Percentiles rank a stretch among this genome's conserved stretches.
Conservation (phyloP, 2,888 invertebrate species). For the Tetheella fluctuosa region DNA sequence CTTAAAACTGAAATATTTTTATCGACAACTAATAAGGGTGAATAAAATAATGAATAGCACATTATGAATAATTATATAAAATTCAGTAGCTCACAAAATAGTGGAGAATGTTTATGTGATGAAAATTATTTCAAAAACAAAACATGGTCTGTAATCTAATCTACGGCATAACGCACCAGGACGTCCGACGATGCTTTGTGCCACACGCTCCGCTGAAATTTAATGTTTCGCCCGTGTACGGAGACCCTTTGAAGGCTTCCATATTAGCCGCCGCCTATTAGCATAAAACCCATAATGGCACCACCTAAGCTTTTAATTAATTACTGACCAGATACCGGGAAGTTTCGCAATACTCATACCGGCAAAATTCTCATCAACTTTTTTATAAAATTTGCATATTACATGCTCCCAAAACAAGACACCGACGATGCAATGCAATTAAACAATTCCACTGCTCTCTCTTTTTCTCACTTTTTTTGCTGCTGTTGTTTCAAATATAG, state of each 20-base stretch:
- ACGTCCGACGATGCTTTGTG: conserved; percentile 50
- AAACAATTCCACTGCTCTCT: conserved; percentile 41
- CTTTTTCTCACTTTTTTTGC: conserved; percentile 21
- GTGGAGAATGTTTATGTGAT: background rate
- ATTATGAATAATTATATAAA: background rate
- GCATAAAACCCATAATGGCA: conserved; percentile 78
- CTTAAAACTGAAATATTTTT: no score
- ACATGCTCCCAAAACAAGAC: conserved; percentile 40
- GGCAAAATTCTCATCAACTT: conserved; percentile 47
- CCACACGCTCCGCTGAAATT: conserved; percentile 64
- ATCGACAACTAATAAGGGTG: no score
- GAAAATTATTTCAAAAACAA: conserved; percentile 26
- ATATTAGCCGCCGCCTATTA: conserved; percentile 75
- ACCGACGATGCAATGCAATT: conserved; percentile 39
- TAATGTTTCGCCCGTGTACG: conserved; percentile 63
- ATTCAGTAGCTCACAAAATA: background rate
- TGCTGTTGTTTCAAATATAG: conserved; percentile 30
- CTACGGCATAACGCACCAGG: conserved; percentile 41
- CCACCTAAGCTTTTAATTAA: conserved; percentile 79
- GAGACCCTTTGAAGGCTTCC: conserved; percentile 70
- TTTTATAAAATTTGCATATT: conserved; percentile 59
- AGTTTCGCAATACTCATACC: conserved; percentile 48
- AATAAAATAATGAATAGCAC: background rate
- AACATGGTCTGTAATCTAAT: conserved; percentile 58
- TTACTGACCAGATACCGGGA: conserved; percentile 66